These are phyloP conservation scores for Drosophila nikananu DNA, from an alignment of 1,140 invertebrate genomes.

Conservation along the genomic window DNA sequence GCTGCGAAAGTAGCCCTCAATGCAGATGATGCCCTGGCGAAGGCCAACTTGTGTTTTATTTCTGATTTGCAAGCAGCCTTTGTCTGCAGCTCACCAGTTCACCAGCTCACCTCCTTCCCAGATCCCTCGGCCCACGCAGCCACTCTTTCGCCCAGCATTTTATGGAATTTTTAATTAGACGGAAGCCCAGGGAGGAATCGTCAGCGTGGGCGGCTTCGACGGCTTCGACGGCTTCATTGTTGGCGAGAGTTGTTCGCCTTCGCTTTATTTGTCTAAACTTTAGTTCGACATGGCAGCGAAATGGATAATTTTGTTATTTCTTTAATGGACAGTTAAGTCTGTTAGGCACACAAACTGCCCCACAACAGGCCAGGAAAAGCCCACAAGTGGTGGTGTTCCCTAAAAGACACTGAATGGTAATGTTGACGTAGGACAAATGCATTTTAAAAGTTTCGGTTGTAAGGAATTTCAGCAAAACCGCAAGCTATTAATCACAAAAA, in stretches of 20 bases:
- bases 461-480: too few species aligned
- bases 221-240: slow-evolving; percentile 11
- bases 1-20: slow-evolving; percentile 60
- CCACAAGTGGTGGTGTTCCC: background rate
- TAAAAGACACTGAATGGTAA: background rate
- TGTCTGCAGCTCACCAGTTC: slow-evolving; percentile 28
- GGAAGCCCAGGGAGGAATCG: slow-evolving; percentile 34
- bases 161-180: slow-evolving; percentile 78
- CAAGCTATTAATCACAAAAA: too few species aligned
- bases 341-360: slow-evolving; percentile 3
- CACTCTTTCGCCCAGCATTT: slow-evolving; percentile 32
- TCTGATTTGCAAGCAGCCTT: slow-evolving; percentile 46
- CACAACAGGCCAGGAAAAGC: background rate
- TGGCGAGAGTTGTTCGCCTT: slow-evolving; percentile 5
- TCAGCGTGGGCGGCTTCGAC: slow-evolving; percentile 6
- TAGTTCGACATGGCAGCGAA: slow-evolving; percentile 9
- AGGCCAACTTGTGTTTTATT: slow-evolving; percentile 38
- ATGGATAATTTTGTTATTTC: slow-evolving; percentile 24
- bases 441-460: background rate
- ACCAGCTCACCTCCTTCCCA: slow-evolving; percentile 2
- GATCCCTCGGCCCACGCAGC: background rate
- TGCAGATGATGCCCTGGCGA: slow-evolving; percentile 43
- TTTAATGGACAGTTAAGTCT: slow-evolving; percentile 17
- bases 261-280: slow-evolving; percentile 27
- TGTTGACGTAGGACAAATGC: background rate